Evolutionary conservation across 2,888 invertebrate species (phyloP).

Genomic region (Elysia crispata): DNA sequence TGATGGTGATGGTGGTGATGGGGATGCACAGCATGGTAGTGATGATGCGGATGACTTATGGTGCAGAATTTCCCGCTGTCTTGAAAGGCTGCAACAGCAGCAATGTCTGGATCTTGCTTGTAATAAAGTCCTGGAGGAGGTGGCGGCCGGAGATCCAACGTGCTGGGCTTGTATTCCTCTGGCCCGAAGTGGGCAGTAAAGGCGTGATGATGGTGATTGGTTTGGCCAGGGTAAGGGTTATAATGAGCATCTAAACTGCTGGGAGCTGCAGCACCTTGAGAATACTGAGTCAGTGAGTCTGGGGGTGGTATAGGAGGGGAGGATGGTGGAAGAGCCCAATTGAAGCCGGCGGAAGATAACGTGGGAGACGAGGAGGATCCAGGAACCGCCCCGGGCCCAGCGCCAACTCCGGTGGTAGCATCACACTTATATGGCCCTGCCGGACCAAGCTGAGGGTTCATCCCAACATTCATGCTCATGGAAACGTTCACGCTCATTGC

Average conservation of each 20-base stretch:
- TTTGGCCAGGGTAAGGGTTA: conserved; percentile 10
- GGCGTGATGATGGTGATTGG: not conserved
- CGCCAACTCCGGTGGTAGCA: conserved; percentile 27
- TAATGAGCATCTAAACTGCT: conserved; percentile 42
- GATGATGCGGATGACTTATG: conserved; percentile 45
- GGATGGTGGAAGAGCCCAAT: conserved; percentile 48
- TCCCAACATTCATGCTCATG: conserved; percentile 98
- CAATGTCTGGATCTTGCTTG: conserved; percentile 56
- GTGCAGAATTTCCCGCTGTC: conserved; percentile 54
- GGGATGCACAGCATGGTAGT: conserved; percentile 27
- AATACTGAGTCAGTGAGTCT: conserved; percentile 14
- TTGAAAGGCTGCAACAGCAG: conserved; percentile 54
- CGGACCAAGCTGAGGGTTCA: conserved; percentile 72
- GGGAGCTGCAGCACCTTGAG: conserved; percentile 38
- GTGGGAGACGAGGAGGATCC: too few species aligned
- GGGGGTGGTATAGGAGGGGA: conserved; percentile 46
- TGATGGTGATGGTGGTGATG: conserved; percentile 50
- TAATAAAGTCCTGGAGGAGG: conserved; percentile 62
- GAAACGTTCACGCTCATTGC: conserved; percentile 98
- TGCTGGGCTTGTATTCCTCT: conserved; percentile 56
- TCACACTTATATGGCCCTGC: conserved; percentile 55
- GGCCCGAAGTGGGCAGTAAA: conserved; percentile 55
- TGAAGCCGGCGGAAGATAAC: conserved; percentile 29
- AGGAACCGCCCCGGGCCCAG: conserved; percentile 14
- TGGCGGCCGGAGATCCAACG: conserved; percentile 47